Conservation (phyloP, 2,888 invertebrate species). For the Sinelater perroti region DNA sequence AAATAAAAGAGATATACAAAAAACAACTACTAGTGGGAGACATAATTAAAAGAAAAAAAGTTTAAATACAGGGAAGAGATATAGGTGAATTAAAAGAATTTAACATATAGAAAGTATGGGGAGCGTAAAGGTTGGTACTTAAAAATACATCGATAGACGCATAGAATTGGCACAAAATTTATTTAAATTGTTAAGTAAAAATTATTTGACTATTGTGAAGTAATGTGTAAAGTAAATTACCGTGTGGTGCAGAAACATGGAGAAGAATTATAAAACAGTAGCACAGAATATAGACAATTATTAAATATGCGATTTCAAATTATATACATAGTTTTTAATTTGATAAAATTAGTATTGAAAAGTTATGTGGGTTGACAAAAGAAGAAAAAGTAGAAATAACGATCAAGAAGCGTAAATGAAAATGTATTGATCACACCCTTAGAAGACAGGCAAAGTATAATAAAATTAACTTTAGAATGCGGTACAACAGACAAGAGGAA, state of each 20-base stretch:
- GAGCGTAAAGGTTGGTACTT: not conserved
- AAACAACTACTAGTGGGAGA: no score
- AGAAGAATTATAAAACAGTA: not conserved
- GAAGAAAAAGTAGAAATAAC: no score
- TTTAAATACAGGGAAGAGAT: not conserved
- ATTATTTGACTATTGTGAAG: not conserved
- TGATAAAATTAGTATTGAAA: no score
- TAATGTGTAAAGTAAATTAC: not conserved
- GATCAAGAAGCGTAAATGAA: no score
- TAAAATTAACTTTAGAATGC: no score
- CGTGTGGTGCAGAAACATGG: not conserved
- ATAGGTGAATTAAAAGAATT: not conserved
- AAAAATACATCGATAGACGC: not conserved
- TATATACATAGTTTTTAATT: slow-evolving; percentile 3
- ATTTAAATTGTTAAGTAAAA: no score
- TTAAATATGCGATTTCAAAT: not conserved
- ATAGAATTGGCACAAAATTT: not conserved
- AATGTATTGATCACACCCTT: no score
- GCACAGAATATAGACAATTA: not conserved
- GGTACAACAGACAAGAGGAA: not conserved
- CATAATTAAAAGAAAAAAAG: no score
- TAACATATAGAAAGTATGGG: not conserved
- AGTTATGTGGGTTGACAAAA: no score
- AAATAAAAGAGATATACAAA: no score
- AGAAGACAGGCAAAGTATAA: no score